Percentiles rank a stretch among this genome's conserved stretches.
Evolutionary conservation across 2,888 invertebrate species (phyloP).

Genomic region (Notodonta dromedarius): DNA sequence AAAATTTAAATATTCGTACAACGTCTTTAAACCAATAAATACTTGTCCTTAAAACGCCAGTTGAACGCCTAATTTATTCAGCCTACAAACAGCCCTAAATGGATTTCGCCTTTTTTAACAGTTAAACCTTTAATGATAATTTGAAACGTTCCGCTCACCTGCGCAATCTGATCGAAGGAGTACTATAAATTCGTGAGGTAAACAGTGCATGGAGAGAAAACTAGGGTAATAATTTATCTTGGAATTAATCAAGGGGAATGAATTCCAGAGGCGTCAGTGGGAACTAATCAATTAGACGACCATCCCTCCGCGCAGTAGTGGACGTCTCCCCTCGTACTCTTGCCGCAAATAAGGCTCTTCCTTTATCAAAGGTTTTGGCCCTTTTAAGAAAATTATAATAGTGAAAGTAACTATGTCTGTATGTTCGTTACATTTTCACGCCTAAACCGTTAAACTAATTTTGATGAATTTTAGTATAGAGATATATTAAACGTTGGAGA

Average conservation of each 20-base stretch:
- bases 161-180: slow-evolving; percentile 19
- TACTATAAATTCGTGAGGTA: slow-evolving; percentile 35
- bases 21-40: no score
- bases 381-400: background rate
- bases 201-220: slow-evolving; percentile 29
- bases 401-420: no score
- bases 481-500: no score
- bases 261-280: slow-evolving; percentile 48
- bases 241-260: slow-evolving; percentile 47
- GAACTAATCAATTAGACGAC: slow-evolving; percentile 53
- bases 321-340: slow-evolving; percentile 8
- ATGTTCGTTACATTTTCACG: no score
- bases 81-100: background rate
- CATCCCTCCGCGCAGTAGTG: slow-evolving; percentile 18
- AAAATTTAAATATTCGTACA: no score
- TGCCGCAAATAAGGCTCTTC: background rate
- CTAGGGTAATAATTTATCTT: slow-evolving; percentile 43
- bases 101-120: no score
- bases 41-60: background rate
- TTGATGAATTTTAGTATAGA: no score
- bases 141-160: slow-evolving; percentile 18
- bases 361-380: no score
- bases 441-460: no score
- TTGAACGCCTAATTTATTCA: background rate
- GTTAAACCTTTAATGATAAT: background rate